Percentiles rank a stretch among this genome's conserved stretches.
Evolutionary conservation across 2,888 invertebrate genomes (phyloP).

Genomic region (Euclidia mi): DNA sequence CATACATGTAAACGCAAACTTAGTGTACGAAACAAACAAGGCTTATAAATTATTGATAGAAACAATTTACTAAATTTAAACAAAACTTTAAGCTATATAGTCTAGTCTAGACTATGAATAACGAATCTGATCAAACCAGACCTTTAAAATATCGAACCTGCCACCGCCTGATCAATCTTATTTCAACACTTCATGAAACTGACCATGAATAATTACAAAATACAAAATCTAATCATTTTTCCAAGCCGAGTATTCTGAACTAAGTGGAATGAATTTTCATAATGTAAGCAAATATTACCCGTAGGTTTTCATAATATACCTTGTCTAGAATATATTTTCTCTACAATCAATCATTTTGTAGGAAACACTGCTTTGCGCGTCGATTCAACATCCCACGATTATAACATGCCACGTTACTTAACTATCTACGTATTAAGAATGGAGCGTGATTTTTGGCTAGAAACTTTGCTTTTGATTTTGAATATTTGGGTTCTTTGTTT

Average conservation of each 20-base stretch:
- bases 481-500: not conserved
- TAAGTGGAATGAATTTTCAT: slow-evolving; percentile 23
- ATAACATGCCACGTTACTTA: slow-evolving; percentile 16
- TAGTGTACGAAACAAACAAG: no score
- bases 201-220: not conserved
- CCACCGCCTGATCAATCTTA: no score
- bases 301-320: slow-evolving; percentile 12
- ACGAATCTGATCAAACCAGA: no score
- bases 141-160: no score
- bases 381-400: no score
- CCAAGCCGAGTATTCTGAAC: not conserved
- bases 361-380: slow-evolving; percentile 14
- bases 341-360: slow-evolving; percentile 24
- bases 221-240: not conserved
- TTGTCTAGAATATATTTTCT: slow-evolving; percentile 19
- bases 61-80: no score
- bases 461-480: no score
- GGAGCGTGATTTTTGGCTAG: not conserved
- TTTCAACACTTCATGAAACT: no score
- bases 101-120: no score
- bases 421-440: slow-evolving; percentile 4
- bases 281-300: slow-evolving; percentile 25
- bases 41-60: no score
- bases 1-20: no score
- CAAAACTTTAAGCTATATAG: no score